Conservation (phyloP, 2,113 vertebrate species). For the Turnix velox region DNA sequence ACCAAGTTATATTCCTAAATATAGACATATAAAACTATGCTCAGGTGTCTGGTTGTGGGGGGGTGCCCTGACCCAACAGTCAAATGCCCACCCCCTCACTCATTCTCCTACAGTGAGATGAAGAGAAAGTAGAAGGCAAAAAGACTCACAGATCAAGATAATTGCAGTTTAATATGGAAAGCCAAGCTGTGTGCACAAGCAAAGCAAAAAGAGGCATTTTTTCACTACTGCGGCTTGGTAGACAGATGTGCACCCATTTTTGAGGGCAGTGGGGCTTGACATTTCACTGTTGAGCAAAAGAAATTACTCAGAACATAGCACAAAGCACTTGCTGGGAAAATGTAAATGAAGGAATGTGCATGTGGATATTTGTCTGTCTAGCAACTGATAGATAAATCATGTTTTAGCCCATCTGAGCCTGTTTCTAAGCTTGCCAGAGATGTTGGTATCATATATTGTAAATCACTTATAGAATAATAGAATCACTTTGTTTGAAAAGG, state of each 20-base stretch:
- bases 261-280: not conserved
- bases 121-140: not conserved
- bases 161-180: not conserved
- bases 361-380: not conserved
- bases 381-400: not conserved
- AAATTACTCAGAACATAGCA: not conserved
- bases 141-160: not conserved
- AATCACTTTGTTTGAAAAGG: too few species aligned
- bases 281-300: not conserved
- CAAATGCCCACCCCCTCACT: not conserved
- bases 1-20: not conserved
- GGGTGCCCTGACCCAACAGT: not conserved
- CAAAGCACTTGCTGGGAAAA: not conserved
- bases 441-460: not conserved
- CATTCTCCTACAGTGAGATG: not conserved
- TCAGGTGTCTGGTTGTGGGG: not conserved
- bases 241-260: not conserved
- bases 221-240: not conserved
- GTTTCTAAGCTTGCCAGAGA: not conserved
- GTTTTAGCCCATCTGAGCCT: not conserved
- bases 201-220: not conserved
- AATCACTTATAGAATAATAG: not conserved
- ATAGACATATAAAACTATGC: not conserved
- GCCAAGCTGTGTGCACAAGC: not conserved
- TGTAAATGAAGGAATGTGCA: fast-evolving